phyloP scores from a whole-genome alignment of 1,140 invertebrate genomes.

The Contarinia nasturtii region DNA sequence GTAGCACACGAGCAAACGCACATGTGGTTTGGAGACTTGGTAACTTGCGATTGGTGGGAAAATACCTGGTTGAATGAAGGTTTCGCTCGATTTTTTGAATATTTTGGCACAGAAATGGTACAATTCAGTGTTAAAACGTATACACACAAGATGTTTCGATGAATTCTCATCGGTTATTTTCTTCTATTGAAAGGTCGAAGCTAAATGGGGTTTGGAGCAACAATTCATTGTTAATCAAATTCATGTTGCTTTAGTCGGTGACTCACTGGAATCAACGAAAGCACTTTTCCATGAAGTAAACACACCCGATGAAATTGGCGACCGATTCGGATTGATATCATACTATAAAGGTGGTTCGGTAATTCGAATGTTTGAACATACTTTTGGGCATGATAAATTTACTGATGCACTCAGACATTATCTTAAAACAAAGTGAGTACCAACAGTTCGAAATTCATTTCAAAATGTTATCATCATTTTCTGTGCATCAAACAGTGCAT shows the following conservation, averaged over 20 bases:
- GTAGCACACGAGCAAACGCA: constrained; percentile 44
- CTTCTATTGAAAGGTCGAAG: constrained; percentile 16
- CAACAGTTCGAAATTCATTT: no score
- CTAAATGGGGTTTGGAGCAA: constrained; percentile 27
- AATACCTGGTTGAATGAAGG: constrained; percentile 48
- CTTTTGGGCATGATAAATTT: constrained; percentile 41
- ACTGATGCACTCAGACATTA: constrained; percentile 35
- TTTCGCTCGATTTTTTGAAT: constrained; percentile 44
- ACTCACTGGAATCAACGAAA: constrained; percentile 38
- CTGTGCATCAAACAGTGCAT: no score
- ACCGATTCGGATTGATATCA: constrained; percentile 34
- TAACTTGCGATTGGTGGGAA: constrained; percentile 48
- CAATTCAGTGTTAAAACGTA: no score
- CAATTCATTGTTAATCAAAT: constrained; percentile 42
- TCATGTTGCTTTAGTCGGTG: constrained; percentile 39
- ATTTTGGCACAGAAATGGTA: constrained; percentile 32
- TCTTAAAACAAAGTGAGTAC: constrained; percentile 30
- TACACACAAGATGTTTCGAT: no score
- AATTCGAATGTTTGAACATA: constrained; percentile 51
- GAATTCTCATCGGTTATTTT: no score
- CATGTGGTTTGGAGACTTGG: constrained; percentile 44
- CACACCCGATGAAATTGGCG: constrained; percentile 26
- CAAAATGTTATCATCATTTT: constrained; percentile 8
- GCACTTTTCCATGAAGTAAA: constrained; percentile 29
- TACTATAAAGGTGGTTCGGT: constrained; percentile 50